Evolutionary conservation across 2,797 vertebrate genomes (phyloP), one percentile per base, ranked within the genome.

Genomic region (Sardinella longiceps): DNA sequence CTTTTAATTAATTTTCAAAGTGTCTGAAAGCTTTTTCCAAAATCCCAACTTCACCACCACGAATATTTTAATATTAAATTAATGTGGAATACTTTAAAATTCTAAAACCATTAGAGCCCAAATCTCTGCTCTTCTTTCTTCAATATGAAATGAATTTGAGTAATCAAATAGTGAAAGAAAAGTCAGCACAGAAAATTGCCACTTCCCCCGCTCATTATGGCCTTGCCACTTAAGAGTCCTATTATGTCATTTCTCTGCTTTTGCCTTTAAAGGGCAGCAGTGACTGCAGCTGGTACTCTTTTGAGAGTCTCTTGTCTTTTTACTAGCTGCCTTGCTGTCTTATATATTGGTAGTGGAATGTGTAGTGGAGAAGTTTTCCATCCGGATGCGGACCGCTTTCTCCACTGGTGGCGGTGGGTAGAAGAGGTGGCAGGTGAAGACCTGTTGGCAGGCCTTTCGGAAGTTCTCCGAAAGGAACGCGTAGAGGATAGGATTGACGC

Each of bases 391-490:
- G 18, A 93, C 91, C 84, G 89, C 91, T n/a, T 94, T 94, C 60
- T 92, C 89, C 0, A 85, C 33, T 0, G 94, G 87, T 0, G 86
- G 87, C 0, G 91, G 91, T 0, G 14, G 82, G 85, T 89, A 92
- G 84, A 92, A 84, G 80, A 93, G 85, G 66, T 77, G 89, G 83
- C 93, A 94, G 56, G 85, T 85, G 87, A 94, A 96, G 37, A 91
- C 95, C 87, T 96, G 95, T 0, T 80, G 91, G 85, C 96, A 96
- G 63, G 96, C 94, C 84, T 93, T 94, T 23, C 94, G 92, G 89
- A 97, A 97, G 89, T 97, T 97, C 90, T 97, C 95, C 0, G 96
- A 97, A 66, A 97, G 91, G 87, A 97, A 97, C 14, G 96, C 94
- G 0, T 97, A 96, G 60, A 97, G 96, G 89, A 97, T 91, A 83